Evolutionary conservation across 2,797 vertebrate genomes (phyloP).

Genomic region (Crenuchus spilurus): DNA sequence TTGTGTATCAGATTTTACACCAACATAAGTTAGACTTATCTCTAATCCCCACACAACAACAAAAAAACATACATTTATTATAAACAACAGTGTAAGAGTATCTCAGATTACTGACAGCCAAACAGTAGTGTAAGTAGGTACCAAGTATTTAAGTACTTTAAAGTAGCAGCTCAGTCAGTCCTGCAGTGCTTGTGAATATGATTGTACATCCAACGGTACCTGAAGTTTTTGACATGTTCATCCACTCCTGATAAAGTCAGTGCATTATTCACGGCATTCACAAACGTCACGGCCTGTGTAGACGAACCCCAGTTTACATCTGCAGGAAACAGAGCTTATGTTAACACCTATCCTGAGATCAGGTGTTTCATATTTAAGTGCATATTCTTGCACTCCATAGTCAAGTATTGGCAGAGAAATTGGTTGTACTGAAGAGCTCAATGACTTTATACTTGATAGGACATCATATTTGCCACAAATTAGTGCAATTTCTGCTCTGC

Average conservation of each 20-base stretch:
- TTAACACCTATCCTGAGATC: too few species aligned
- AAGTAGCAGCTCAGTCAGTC: background rate
- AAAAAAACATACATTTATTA: background rate
- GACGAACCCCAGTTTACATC: slow-evolving; percentile 99
- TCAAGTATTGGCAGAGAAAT: too few species aligned
- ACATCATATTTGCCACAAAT: too few species aligned
- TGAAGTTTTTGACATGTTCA: slow-evolving; percentile 98
- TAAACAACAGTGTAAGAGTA: background rate
- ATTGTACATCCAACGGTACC: slow-evolving; percentile 71
- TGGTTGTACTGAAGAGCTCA: too few species aligned
- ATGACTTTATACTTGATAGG: too few species aligned
- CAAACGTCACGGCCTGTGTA: slow-evolving; percentile 90
- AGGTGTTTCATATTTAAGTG: too few species aligned
- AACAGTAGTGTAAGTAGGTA: too few species aligned
- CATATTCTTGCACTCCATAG: too few species aligned
- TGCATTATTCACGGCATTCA: slow-evolving; percentile 88
- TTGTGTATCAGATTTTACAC: background rate
- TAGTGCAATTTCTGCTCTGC: too few species aligned
- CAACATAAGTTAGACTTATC: background rate
- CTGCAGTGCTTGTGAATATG: background rate
- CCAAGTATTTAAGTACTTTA: too few species aligned
- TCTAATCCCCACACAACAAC: background rate
- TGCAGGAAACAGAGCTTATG: slow-evolving; percentile 56
- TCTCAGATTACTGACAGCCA: background rate
- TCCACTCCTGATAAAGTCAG: slow-evolving; percentile 87